Base-by-base conservation (phyloP, 2,888 invertebrate genomes). In the Lycia hirtaria region DNA sequence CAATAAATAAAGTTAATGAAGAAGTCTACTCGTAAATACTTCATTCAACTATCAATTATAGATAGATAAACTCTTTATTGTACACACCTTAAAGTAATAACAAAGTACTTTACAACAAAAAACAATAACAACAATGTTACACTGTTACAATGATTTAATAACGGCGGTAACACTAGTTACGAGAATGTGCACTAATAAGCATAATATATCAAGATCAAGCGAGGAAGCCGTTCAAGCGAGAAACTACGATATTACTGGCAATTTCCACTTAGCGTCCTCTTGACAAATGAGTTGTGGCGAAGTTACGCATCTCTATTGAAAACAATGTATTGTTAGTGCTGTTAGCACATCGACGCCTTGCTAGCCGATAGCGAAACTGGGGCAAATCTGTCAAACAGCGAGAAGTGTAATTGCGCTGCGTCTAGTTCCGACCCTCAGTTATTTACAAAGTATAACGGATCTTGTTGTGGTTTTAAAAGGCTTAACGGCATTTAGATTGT, bases 161-260 rank as follows among this genome's bases (percentile, higher is more conserved):
- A 10, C 33, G 7, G 5, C 14, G 10, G 3, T 12, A 5, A 5
- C n/a, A 20, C 12, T n/a, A 24, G 20, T 1, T 28, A 6, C 43
- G 15, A 0, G 4, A 10, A 22, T 38, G 19, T 4, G 4, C 14
- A 10, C 4, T 44, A 32, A 44, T 30, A 44, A 7, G 4, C 7
- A 20, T 28, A 41, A 41, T 47, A 37, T 26, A 35, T 37, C 26
- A 44, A 50, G 38, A 28, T 19, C 28, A 15, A 62, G 32, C 60
- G 20, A 47, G 50, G 64, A 68, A 70, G 53, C 60, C 62, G 7
- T 55, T 64, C 57, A 64, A 69, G 64, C 68, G 60, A 59, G 44
- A 38, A 53, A 58, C 65, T 60, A 19, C 30, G 49, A 43, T 57
- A 58, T 62, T 69, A 71, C 69, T 65, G 60, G 35, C 60, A 60